phyloP scores from a whole-genome alignment of 2,888 invertebrate genomes.

The Saturnia japonica region DNA sequence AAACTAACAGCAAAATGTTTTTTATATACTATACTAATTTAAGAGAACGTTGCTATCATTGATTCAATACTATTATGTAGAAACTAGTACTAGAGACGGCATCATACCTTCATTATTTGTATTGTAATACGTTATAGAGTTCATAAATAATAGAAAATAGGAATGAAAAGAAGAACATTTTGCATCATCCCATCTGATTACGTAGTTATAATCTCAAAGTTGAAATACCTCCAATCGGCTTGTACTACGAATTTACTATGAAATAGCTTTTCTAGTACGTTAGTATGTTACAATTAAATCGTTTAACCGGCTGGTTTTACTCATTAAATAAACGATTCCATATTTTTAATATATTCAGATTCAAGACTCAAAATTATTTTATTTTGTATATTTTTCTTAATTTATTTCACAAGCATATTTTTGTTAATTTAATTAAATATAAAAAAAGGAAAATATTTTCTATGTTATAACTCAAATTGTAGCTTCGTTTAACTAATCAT shows the following conservation, averaged over 20 bases:
- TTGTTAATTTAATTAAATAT: not conserved
- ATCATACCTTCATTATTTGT: not conserved
- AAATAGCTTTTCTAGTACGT: too few relatives aligned
- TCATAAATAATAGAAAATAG: not conserved
- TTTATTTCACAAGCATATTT: too few relatives aligned
- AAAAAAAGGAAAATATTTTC: not conserved
- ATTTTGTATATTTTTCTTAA: too few relatives aligned
- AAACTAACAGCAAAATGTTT: not conserved
- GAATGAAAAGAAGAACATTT: not conserved
- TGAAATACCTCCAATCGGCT: too few relatives aligned
- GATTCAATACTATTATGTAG: not conserved
- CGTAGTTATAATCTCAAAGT: too few relatives aligned
- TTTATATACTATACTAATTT: not conserved
- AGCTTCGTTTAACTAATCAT: not conserved
- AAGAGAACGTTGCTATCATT: not conserved
- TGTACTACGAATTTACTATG: too few relatives aligned
- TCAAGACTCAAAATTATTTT: too few relatives aligned
- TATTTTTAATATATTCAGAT: too few relatives aligned
- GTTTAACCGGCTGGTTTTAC: too few relatives aligned
- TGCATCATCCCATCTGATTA: too few relatives aligned
- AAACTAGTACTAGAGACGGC: not conserved
- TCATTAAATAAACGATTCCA: too few relatives aligned
- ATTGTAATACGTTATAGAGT: not conserved
- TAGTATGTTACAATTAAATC: too few relatives aligned
- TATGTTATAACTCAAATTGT: not conserved